phyloP scores from a whole-genome alignment of 2,113 vertebrate species.

The Pangasianodon hypophthalmus region DNA sequence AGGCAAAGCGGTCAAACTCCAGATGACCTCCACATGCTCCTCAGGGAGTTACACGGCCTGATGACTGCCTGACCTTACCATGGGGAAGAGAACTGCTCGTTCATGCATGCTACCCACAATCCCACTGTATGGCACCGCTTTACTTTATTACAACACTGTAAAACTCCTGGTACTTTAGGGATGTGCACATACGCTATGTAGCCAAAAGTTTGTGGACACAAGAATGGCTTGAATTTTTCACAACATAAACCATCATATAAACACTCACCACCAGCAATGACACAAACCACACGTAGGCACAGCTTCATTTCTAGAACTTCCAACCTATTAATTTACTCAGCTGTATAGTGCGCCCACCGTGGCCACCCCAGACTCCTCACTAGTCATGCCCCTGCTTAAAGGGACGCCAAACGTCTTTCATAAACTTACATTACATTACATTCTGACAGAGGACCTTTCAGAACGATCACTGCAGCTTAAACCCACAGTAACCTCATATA shows the following conservation, averaged over 20 bases:
- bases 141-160: background rate
- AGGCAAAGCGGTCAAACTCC: conserved; percentile 3
- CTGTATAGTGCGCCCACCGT: background rate
- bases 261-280: background rate
- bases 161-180: background rate
- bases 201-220: background rate
- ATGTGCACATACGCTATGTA: background rate
- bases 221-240: background rate
- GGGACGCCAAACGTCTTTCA: too few relatives aligned
- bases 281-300: background rate
- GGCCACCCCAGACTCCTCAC: background rate
- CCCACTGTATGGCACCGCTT: background rate
- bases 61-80: conserved; percentile 7
- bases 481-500: background rate
- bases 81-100: background rate
- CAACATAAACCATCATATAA: background rate
- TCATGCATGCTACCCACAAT: background rate
- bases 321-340: background rate
- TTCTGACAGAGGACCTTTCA: background rate
- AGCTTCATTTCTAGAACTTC: background rate
- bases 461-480: too few relatives aligned
- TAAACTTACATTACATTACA: too few relatives aligned
- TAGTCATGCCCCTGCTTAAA: background rate
- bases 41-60: background rate
- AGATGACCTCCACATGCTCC: background rate